These are phyloP conservation scores for Chrysocyon brachyurus DNA, from an alignment of 2,797 vertebrate species.

Conservation along the genomic window DNA sequence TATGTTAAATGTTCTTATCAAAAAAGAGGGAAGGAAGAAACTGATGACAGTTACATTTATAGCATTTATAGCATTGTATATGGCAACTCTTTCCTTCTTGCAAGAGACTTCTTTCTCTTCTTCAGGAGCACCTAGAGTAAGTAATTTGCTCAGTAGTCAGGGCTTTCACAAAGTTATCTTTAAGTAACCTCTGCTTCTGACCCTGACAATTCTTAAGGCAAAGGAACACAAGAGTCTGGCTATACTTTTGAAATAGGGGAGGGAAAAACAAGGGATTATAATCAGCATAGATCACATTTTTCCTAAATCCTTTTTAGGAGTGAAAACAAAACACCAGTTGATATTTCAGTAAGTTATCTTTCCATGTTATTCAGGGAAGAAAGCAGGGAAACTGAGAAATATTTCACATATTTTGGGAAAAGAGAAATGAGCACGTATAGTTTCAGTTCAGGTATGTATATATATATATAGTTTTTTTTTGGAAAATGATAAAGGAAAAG, in stretches of 20 bases:
- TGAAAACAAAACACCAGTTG: slow-evolving; percentile 21
- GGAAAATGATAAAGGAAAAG: neutral
- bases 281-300: slow-evolving; percentile 10
- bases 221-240: neutral
- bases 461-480: neutral
- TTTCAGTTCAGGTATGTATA: neutral
- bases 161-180: neutral
- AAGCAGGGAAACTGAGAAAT: neutral
- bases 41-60: neutral
- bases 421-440: neutral
- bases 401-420: neutral
- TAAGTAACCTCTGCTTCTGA: neutral
- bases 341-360: neutral
- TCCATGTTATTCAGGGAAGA: neutral
- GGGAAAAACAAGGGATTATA: neutral
- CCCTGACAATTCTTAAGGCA: neutral
- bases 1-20: neutral
- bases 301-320: neutral
- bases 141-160: neutral
- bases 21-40: neutral
- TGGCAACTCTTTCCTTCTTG: neutral
- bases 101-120: neutral
- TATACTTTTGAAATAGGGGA: neutral
- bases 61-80: neutral
- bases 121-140: neutral